Percentiles rank a stretch among this genome's conserved stretches.
Evolutionary conservation across 2,888 invertebrate species (phyloP).

Genomic region (Poecilus cupreus): DNA sequence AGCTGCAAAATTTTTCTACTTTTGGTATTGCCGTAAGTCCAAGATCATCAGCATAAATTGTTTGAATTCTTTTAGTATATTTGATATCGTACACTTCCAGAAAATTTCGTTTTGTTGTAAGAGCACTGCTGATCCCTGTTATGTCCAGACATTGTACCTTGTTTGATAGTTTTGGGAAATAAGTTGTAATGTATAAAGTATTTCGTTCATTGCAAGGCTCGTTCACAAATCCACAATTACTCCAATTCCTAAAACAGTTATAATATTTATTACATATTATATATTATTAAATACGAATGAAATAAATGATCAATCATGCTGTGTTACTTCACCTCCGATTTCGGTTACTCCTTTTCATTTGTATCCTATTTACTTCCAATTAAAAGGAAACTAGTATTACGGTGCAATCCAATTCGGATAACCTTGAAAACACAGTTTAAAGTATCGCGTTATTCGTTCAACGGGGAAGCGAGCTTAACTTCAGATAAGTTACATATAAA

Average conservation of each 20-base stretch:
- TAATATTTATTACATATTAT: too few species aligned
- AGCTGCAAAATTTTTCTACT: slow-evolving; percentile 30
- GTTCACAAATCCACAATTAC: slow-evolving; percentile 37
- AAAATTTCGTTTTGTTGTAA: slow-evolving; percentile 27
- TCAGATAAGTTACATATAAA: too few species aligned
- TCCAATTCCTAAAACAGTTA: slow-evolving; percentile 23
- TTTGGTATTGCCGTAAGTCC: slow-evolving; percentile 29
- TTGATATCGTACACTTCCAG: slow-evolving; percentile 5
- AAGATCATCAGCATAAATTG: slow-evolving; percentile 37
- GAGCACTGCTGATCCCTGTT: not conserved
- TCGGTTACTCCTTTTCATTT: too few species aligned
- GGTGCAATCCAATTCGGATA: too few species aligned
- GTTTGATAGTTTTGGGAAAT: not conserved
- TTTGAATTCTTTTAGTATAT: not conserved
- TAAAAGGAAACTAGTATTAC: too few species aligned
- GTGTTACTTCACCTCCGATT: too few species aligned
- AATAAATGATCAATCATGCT: too few species aligned
- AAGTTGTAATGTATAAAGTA: slow-evolving; percentile 19
- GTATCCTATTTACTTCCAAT: too few species aligned
- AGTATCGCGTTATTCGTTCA: too few species aligned
- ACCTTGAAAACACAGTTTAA: too few species aligned
- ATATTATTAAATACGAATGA: too few species aligned
- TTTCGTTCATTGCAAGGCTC: slow-evolving; percentile 42
- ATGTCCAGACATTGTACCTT: slow-evolving; percentile 39
- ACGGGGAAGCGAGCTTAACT: too few species aligned